A percentile compares a stretch with the other conserved stretches of the same genome.
These are phyloP conservation scores for Mirounga angustirostris DNA, from an alignment of 2,113 vertebrate species.

Conservation along the genomic window DNA sequence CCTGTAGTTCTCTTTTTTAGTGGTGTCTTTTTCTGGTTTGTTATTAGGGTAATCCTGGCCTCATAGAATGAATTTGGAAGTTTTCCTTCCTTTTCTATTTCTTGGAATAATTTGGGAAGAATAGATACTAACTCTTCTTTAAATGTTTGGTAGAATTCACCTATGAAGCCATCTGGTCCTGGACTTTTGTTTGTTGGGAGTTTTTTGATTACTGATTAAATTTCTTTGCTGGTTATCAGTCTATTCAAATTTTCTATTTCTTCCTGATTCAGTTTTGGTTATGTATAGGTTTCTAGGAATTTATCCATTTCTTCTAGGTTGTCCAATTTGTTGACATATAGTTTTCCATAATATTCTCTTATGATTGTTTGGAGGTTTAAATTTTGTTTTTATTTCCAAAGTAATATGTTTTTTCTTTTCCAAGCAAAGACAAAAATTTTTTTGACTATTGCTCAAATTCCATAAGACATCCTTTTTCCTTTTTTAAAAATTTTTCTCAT, in stretches of 20 bases:
- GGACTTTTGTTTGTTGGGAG: background rate
- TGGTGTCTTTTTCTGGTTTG: background rate
- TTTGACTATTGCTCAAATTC: background rate
- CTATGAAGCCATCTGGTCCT: background rate
- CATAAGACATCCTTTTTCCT: background rate
- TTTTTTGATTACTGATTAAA: background rate
- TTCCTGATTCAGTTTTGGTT: background rate
- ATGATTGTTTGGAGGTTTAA: background rate
- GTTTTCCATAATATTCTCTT: background rate
- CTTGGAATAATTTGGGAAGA: background rate
- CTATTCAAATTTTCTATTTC: background rate
- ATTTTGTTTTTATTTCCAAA: slow-evolving; percentile 8
- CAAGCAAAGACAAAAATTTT: background rate
- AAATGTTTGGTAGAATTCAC: background rate
- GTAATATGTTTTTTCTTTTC: background rate
- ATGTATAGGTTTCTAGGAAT: background rate
- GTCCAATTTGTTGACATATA: background rate
- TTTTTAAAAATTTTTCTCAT: background rate
- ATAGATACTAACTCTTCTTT: background rate
- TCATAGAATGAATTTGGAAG: background rate
- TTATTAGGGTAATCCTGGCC: background rate
- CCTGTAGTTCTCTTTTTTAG: background rate
- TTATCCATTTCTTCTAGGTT: background rate
- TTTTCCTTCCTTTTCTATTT: background rate
- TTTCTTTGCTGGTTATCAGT: background rate